A percentile compares a stretch with the other conserved stretches of the same genome.
Conservation (phyloP, 2,797 vertebrate genomes). For the Thamnophis elegans region DNA sequence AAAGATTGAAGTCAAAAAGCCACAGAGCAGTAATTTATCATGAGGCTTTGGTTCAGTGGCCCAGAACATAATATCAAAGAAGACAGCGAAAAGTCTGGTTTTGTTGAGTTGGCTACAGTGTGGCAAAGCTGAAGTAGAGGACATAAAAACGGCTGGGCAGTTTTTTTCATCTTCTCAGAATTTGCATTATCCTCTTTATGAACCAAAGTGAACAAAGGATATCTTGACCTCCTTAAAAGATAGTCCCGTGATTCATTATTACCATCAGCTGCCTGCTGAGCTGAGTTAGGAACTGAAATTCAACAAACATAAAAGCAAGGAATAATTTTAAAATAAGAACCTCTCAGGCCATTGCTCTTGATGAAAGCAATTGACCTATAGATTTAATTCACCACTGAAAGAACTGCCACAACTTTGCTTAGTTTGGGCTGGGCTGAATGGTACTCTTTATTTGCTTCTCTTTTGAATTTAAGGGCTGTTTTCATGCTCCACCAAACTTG, state of each 20-base stretch:
- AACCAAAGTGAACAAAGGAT: neutral
- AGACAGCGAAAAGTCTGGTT: conserved; percentile 14
- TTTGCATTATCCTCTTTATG: neutral
- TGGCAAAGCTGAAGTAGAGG: conserved; percentile 31
- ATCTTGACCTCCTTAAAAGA: neutral
- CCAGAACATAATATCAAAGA: conserved; percentile 42
- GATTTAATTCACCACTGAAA: neutral
- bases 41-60: conserved; percentile 40
- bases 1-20: conserved; percentile 58
- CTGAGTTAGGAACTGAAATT: neutral
- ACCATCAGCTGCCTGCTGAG: neutral
- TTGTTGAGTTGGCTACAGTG: conserved; percentile 14
- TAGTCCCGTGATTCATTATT: neutral
- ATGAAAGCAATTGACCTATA: neutral
- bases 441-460: neutral
- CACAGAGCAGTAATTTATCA: conserved; percentile 57
- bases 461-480: neutral
- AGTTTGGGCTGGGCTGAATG: neutral
- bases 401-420: neutral
- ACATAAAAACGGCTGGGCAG: neutral
- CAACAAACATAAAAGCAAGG: neutral
- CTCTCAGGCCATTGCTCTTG: neutral
- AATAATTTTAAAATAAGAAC: neutral
- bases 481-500: neutral
- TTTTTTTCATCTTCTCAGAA: neutral